These are phyloP conservation scores for Nemurella pictetii DNA, from an alignment of 2,888 invertebrate species.

Conservation along the genomic window DNA sequence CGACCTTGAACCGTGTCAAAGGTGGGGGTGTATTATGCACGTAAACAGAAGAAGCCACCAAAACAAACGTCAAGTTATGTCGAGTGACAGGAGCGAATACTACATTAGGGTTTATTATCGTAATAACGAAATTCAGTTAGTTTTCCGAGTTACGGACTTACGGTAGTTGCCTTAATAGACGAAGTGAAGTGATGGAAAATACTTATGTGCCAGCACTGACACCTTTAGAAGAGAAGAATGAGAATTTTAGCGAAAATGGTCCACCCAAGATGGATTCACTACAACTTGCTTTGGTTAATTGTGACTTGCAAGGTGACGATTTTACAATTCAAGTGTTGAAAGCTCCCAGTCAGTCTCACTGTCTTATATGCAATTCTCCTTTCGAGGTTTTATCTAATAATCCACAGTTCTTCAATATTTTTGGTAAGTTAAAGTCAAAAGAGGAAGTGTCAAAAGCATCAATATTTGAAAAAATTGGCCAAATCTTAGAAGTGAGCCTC, in stretches of 20 bases:
- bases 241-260: not conserved
- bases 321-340: not conserved
- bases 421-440: constrained; percentile 25
- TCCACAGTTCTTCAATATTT: constrained; percentile 21
- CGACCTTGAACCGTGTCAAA: not conserved
- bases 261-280: not conserved
- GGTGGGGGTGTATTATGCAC: not conserved
- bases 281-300: constrained; percentile 13
- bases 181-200: not conserved
- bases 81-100: not conserved
- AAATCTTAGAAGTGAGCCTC: constrained; percentile 33
- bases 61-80: not conserved
- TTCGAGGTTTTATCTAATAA: not conserved
- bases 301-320: constrained; percentile 11
- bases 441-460: constrained; percentile 1
- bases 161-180: not conserved
- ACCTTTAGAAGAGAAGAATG: not conserved
- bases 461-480: constrained; percentile 35
- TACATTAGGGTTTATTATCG: not conserved
- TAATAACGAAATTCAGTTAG: not conserved
- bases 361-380: constrained; percentile 32
- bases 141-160: too few relatives aligned
- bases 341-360: constrained; percentile 19
- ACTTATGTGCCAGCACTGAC: not conserved
- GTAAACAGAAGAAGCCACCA: not conserved